Evolutionary conservation across 2,113 vertebrate species (phyloP).

Genomic region (Andinoacara biseriatus): DNA sequence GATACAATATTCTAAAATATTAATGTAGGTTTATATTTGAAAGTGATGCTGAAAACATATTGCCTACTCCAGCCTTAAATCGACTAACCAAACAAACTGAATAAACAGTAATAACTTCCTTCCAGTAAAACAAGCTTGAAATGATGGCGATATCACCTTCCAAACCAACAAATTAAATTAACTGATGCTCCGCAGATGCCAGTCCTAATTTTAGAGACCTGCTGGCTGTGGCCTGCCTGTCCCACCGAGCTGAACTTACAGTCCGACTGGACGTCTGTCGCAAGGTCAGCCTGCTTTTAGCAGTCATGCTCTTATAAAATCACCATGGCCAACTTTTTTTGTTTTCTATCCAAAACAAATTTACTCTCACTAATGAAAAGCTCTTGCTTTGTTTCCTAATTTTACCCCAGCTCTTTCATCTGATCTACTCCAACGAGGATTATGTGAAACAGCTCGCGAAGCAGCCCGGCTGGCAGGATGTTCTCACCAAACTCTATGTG

Average conservation of each 20-base stretch:
- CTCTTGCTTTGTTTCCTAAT: not conserved
- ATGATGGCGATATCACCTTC: not conserved
- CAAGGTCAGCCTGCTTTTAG: constrained; percentile 81
- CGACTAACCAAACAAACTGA: not conserved
- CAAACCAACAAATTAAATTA: not conserved
- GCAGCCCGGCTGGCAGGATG: constrained; percentile 92
- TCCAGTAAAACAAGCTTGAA: not conserved
- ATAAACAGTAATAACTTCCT: constrained; percentile 1
- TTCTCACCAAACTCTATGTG: constrained; percentile 93
- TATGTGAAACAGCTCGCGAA: constrained; percentile 87
- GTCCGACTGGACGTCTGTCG: constrained; percentile 91
- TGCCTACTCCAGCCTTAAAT: not conserved
- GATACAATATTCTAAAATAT: not conserved
- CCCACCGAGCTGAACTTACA: constrained; percentile 89
- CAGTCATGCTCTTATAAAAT: not conserved
- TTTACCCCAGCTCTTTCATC: constrained; percentile 87
- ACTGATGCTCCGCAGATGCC: constrained; percentile 75
- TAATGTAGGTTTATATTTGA: not conserved
- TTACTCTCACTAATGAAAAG: not conserved
- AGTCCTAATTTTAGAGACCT: constrained; percentile 90
- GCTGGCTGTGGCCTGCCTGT: constrained; percentile 89
- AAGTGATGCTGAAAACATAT: not conserved
- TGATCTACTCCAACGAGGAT: constrained; percentile 90
- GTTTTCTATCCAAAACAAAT: not conserved
- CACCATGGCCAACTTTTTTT: not conserved